A percentile compares a stretch with the other conserved stretches of the same genome.
Evolutionary conservation across 2,797 vertebrate species (phyloP).

Genomic region (Dallia pectoralis): DNA sequence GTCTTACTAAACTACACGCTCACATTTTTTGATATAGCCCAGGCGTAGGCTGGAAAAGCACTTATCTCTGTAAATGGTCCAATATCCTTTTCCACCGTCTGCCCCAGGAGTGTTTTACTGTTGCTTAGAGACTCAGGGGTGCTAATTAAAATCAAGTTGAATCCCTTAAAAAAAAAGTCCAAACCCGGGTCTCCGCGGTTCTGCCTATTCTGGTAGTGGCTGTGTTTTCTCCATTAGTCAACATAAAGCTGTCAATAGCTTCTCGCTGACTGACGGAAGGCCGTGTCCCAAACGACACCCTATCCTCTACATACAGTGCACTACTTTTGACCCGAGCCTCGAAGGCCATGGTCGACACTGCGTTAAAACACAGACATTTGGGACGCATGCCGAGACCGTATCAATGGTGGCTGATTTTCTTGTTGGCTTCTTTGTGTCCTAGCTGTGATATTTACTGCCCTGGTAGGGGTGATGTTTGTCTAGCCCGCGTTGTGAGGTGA

Average conservation of each 20-base stretch:
- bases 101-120: constrained; percentile 65
- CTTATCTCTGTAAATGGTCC: constrained; percentile 75
- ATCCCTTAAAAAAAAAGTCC: constrained; percentile 36
- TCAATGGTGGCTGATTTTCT: constrained; percentile 15
- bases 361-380: background rate
- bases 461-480: constrained; percentile 33
- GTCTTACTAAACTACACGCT: constrained; percentile 52
- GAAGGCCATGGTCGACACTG: background rate
- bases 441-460: constrained; percentile 27
- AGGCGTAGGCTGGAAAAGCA: constrained; percentile 79
- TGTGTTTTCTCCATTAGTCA: constrained; percentile 57
- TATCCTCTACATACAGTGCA: background rate
- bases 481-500: constrained; percentile 17
- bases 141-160: constrained; percentile 82
- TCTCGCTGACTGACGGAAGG: constrained; percentile 17
- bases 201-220: constrained; percentile 36
- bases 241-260: constrained; percentile 53
- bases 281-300: background rate
- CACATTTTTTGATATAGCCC: constrained; percentile 64
- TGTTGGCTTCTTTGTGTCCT: constrained; percentile 23
- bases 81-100: constrained; percentile 65
- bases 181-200: constrained; percentile 40
- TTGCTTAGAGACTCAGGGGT: constrained; percentile 76
- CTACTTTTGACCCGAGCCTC: background rate
- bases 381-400: background rate